Evolutionary conservation across 2,888 invertebrate species (phyloP).

Genomic region (Mesopsocus fuscifrons): DNA sequence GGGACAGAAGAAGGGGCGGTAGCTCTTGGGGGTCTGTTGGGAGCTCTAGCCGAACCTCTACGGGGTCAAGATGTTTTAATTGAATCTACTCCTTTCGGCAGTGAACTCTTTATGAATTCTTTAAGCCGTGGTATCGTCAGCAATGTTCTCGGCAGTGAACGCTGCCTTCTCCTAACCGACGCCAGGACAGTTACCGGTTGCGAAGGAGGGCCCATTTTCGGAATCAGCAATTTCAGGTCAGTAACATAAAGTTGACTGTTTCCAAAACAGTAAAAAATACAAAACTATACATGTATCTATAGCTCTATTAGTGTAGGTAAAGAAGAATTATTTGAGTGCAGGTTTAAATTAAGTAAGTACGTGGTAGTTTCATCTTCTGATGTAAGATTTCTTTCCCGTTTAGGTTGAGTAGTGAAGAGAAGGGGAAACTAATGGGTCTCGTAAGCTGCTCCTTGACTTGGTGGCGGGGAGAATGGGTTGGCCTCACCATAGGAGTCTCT

Average conservation of each 20-base stretch:
- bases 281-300: slow-evolving; percentile 10
- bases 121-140: slow-evolving; percentile 36
- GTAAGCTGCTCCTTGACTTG: slow-evolving; percentile 38
- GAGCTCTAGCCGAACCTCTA: too few species aligned
- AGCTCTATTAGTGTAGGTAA: too few species aligned
- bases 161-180: slow-evolving; percentile 35
- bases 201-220: slow-evolving; percentile 38
- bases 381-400: too few species aligned
- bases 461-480: slow-evolving; percentile 43
- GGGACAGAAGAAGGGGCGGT: too few species aligned
- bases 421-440: slow-evolving; percentile 23
- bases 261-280: slow-evolving; percentile 10
- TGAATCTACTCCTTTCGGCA: slow-evolving; percentile 26
- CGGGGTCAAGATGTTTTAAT: slow-evolving; percentile 21
- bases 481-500: slow-evolving; percentile 36
- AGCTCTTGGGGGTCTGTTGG: slow-evolving; percentile 30
- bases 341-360: too few species aligned
- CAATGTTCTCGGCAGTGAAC: slow-evolving; percentile 31
- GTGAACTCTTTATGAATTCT: slow-evolving; percentile 34
- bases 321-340: too few species aligned
- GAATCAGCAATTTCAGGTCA: slow-evolving; percentile 17
- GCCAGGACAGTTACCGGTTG: slow-evolving; percentile 37
- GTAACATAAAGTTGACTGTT: slow-evolving; percentile 7
- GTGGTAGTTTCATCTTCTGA: too few species aligned
- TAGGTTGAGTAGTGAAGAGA: not conserved